Evolutionary conservation across 2,888 invertebrate species (phyloP), one percentile per base, ranked within the genome.

Genomic region (Leptarthrus brevirostris): DNA sequence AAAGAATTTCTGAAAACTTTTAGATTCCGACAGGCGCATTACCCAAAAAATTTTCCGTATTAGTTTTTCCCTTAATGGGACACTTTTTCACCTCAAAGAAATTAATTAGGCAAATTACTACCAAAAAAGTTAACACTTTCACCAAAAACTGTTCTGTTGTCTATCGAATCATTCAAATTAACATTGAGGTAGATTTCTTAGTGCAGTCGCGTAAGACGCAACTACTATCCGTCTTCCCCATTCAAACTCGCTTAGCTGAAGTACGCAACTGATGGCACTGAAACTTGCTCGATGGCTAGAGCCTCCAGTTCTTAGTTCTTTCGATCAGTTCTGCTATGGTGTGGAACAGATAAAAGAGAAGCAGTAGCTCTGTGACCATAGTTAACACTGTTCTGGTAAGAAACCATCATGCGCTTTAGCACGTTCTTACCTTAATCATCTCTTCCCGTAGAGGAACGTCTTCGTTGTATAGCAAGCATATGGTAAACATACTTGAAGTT

Each of bases 171-270:
- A 58, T 36, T 58, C 58, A 58, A 26, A 18, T 18, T 12, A 12
- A n/a, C 12, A 2, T 12, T 58, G 58, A 47, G 44, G 64, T 47
- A 66, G 40, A 66, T 47, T 66, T 30, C 20, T 26, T n/a, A 47
- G 14, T 66, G 47, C 22, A 66, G 64, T 66, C 64, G 64, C 64
- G 64, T 12, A 24, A 24, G 40, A 40, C 71, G 74, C 73, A 71
- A 64, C 56, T 24, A 76, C 10, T 56, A 40, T 52, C 26, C 75
- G 70, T 74, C 52, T 70, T 75, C 73, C 72, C 72, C 77, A 77
- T 77, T 75, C 74, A 74, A 76, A 77, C 77, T 77, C 77, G 77
- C 74, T 76, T 70, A 61, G 76, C 61, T 75, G 72, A 75, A 77
- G 74, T 76, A 77, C 76, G 77, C 77, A 77, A 77, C 77, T 77